Evolutionary conservation across 2,888 invertebrate genomes (phyloP).

Genomic region (Neocrepidodera transversa): DNA sequence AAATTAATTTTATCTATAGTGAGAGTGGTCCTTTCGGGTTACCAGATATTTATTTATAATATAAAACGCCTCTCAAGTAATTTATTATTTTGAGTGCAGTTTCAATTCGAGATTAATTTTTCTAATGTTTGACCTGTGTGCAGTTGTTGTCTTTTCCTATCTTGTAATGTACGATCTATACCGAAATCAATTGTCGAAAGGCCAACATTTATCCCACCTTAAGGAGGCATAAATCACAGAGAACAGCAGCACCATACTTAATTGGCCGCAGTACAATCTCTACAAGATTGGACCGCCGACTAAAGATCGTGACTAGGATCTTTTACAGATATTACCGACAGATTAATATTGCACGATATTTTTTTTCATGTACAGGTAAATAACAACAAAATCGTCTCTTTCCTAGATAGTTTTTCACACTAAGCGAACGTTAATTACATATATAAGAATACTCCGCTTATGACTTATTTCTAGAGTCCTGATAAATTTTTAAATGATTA

Average conservation of each 20-base stretch:
- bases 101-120: neutral
- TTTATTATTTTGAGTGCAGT: too few relatives aligned
- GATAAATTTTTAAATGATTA: too few relatives aligned
- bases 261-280: conserved; percentile 55
- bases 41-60: too few relatives aligned
- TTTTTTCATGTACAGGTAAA: conserved; percentile 18
- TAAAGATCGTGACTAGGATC: conserved; percentile 50
- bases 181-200: conserved; percentile 53
- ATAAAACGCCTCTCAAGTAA: too few relatives aligned
- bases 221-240: conserved; percentile 53
- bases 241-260: conserved; percentile 54
- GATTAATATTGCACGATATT: conserved; percentile 40
- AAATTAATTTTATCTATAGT: too few relatives aligned
- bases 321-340: conserved; percentile 44
- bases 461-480: too few relatives aligned
- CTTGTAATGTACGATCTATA: conserved; percentile 34
- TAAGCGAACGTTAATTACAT: too few relatives aligned
- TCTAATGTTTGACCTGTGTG: neutral
- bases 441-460: too few relatives aligned
- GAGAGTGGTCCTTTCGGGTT: too few relatives aligned
- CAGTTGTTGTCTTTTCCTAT: conserved; percentile 1
- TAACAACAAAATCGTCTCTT: conserved; percentile 7
- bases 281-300: conserved; percentile 47
- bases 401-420: neutral
- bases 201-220: conserved; percentile 55